Percentiles rank a stretch among this genome's conserved stretches.
Conservation (phyloP, 2,113 vertebrate species). For the Lipophrys pholis region DNA sequence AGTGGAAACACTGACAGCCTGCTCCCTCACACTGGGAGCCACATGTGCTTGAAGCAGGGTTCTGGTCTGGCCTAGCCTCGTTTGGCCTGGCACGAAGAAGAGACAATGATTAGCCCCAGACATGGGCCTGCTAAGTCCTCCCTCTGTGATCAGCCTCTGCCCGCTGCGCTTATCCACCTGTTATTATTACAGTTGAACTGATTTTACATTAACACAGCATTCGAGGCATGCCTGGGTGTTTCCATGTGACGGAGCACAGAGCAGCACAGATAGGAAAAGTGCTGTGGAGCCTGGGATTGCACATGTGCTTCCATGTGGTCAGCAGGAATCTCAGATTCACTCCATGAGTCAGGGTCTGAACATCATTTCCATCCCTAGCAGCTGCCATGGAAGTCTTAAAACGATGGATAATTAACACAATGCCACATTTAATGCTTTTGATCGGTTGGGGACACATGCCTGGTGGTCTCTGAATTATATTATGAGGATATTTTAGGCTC, state of each 20-base stretch:
- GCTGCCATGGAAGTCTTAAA: conserved; percentile 55
- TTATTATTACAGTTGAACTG: conserved; percentile 63
- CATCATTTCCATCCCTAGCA: conserved; percentile 60
- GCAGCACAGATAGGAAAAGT: conserved; percentile 30
- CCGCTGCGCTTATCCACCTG: conserved; percentile 62
- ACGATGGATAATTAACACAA: conserved; percentile 55
- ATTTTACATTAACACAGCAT: conserved; percentile 60
- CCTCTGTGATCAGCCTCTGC: conserved; percentile 47
- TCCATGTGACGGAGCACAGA: conserved; percentile 24
- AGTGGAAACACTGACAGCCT: conserved; percentile 66
- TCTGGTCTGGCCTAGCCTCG: conserved; percentile 28
- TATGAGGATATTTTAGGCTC: conserved; percentile 46
- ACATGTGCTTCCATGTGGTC: conserved; percentile 52
- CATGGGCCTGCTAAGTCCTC: conserved; percentile 20
- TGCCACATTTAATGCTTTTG: conserved; percentile 42
- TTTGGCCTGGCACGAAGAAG: conserved; percentile 29
- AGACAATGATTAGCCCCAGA: conserved; percentile 50
- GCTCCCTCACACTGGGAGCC: conserved; percentile 31
- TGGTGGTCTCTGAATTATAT: conserved; percentile 36
- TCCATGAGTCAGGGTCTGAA: conserved; percentile 70
- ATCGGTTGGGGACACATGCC: conserved; percentile 21
- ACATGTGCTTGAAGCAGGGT: conserved; percentile 27
- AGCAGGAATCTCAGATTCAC: conserved; percentile 49
- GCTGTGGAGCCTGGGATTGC: conserved; percentile 23
- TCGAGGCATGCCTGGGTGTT: conserved; percentile 25